phyloP scores from a whole-genome alignment of 2,797 vertebrate genomes.

The Cirrhinus molitorella region DNA sequence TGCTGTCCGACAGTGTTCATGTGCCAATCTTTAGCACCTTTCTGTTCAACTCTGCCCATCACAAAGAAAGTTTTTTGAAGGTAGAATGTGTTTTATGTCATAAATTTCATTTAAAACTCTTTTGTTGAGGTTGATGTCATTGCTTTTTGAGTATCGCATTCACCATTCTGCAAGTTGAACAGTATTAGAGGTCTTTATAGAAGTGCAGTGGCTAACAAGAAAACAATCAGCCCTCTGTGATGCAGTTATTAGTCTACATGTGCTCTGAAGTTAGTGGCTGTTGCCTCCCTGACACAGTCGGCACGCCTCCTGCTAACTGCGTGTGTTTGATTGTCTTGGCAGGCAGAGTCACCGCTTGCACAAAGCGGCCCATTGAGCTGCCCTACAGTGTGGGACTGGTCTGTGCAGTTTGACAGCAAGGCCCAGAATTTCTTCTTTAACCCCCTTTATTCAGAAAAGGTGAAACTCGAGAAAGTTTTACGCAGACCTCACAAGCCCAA shows the following conservation, averaged over 20 bases:
- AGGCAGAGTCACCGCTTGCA: constrained; percentile 78
- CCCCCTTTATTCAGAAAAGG: constrained; percentile 85
- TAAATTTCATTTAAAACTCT: background rate
- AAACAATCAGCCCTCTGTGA: constrained; percentile 51
- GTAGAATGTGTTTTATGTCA: constrained; percentile 41
- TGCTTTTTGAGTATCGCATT: background rate
- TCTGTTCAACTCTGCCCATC: constrained; percentile 86
- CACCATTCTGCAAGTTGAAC: background rate
- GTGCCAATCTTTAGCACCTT: constrained; percentile 90
- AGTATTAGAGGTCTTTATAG: background rate
- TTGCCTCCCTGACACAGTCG: constrained; percentile 14
- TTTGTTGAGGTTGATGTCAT: background rate
- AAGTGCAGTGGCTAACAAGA: constrained; percentile 12
- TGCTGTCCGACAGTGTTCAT: constrained; percentile 87
- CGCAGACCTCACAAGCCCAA: constrained; percentile 80
- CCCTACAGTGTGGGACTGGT: constrained; percentile 89
- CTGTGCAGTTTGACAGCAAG: constrained; percentile 86
- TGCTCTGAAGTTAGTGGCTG: background rate
- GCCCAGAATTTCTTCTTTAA: constrained; percentile 86
- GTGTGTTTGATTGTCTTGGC: constrained; percentile 79
- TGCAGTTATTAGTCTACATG: constrained; percentile 14
- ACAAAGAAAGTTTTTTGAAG: constrained; percentile 73
- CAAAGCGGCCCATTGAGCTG: constrained; percentile 82
- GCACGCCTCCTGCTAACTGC: constrained; percentile 42
- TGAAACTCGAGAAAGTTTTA: constrained; percentile 78